Evolutionary conservation across 2,797 vertebrate genomes (phyloP), one percentile per base, ranked within the genome.

Genomic region (Lophotriccus pileatus): DNA sequence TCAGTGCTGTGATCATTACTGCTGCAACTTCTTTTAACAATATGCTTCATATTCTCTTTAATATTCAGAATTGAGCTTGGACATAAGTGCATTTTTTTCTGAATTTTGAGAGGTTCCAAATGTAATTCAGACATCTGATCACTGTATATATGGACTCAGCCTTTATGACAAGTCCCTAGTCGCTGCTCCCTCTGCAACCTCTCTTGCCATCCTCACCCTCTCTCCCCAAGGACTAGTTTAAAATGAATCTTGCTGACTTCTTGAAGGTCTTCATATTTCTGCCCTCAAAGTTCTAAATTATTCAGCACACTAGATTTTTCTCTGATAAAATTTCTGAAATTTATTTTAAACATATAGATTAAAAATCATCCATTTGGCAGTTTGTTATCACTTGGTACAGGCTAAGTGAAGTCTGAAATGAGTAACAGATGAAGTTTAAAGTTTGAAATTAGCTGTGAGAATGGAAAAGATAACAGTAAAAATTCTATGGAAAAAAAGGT

Each of bases 231-330:
- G 53, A 37, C 47, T 46, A 37, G 19, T 52, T 52, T 41, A 53
- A 81, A 21, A 46, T 27, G 20, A 63, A 75, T 86, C 53, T 90
- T 74, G 32, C 44, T 43, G 22, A 56, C 36, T 50, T 52, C 15
- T 59, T 58, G 44, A 52, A 44, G 17, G 32, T 76, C 70, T 89
- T 79, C 77, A 21, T 44, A 59, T 41, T 55, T 87, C 59, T 86
- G 30, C 55, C 22, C 34, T 55, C 34, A 60, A 23, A 64, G 11
- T 64, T 64, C 32, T 76, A 36, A 47, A 39, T 46, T 68, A 39
- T n/a, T 86, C 32, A 17, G 15, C 0, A 1, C 5, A 4, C 39
- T 39, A 23, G 3, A 1, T 14, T 22, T 44, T 73, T 78, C 56
- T 56, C 5, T 64, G 46, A 80, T 53, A 79, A 88, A 83, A 36